These are phyloP conservation scores for Clarias fuscus DNA, from an alignment of 2,797 vertebrate genomes.

Conservation along the genomic window DNA sequence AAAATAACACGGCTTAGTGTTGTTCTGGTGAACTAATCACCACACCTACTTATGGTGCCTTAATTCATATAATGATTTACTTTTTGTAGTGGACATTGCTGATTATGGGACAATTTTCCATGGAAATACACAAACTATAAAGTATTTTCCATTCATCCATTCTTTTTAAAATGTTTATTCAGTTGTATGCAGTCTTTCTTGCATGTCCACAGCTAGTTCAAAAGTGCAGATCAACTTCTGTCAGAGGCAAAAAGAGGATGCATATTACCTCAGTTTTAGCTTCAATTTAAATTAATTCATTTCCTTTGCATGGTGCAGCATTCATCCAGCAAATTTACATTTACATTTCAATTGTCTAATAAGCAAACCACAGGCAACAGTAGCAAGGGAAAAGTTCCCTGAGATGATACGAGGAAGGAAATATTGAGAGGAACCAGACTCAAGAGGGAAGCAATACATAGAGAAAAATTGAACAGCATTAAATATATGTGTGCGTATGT, in stretches of 20 bases:
- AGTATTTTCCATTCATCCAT: not conserved
- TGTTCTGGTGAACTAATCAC: not conserved
- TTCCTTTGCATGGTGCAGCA: not conserved
- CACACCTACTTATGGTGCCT: not conserved
- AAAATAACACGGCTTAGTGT: not conserved
- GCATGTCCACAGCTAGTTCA: not conserved
- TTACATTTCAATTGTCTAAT: not conserved
- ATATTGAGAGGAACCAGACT: not conserved
- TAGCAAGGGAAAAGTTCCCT: not conserved
- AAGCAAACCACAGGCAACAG: not conserved
- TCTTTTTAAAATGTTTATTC: not conserved
- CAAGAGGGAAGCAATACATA: not conserved
- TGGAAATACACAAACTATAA: not conserved
- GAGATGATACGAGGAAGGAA: not conserved
- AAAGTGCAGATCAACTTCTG: not conserved
- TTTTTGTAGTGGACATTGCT: not conserved
- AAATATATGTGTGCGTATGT: not conserved
- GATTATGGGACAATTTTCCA: not conserved
- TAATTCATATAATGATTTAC: constrained; percentile 10
- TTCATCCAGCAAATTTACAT: not conserved
- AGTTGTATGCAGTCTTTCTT: not conserved
- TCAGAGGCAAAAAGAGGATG: not conserved
- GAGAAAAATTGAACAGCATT: not conserved
- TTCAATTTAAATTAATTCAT: not conserved
- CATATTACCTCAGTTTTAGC: not conserved